Conservation (phyloP, 2,113 vertebrate genomes). For the Ovibos moschatus region DNA sequence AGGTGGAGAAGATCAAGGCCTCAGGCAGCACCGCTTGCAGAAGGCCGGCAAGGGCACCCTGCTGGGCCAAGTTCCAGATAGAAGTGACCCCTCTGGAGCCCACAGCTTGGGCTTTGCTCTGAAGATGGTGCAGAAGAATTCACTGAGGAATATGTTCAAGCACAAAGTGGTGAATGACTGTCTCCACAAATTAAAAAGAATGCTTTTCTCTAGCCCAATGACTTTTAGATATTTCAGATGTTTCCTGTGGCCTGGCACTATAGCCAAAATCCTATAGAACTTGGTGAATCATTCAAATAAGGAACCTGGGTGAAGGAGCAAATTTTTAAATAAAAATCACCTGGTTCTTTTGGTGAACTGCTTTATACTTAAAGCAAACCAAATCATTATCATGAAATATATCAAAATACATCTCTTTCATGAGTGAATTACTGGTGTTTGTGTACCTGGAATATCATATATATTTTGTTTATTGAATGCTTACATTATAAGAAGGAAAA, state of each 20-base stretch:
- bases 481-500: constrained; percentile 72
- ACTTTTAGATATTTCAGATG: constrained; percentile 62
- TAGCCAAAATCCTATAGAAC: background rate
- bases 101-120: background rate
- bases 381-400: background rate
- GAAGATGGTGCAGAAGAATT: constrained; percentile 50
- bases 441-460: constrained; percentile 6
- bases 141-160: constrained; percentile 61
- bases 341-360: constrained; percentile 29
- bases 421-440: background rate
- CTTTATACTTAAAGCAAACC: constrained; percentile 30
- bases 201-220: constrained; percentile 61
- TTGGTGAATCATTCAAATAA: background rate
- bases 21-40: background rate
- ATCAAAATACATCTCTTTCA: constrained; percentile 29
- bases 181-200: constrained; percentile 65
- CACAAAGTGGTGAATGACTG: constrained; percentile 60
- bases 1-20: background rate
- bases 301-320: background rate
- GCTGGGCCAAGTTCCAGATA: background rate
- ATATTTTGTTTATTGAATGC: constrained; percentile 44
- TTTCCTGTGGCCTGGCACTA: constrained; percentile 13
- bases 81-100: background rate
- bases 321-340: background rate
- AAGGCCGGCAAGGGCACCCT: background rate